Conservation (phyloP, 2,797 vertebrate genomes). For the Cynodonichthys magdalenae region DNA sequence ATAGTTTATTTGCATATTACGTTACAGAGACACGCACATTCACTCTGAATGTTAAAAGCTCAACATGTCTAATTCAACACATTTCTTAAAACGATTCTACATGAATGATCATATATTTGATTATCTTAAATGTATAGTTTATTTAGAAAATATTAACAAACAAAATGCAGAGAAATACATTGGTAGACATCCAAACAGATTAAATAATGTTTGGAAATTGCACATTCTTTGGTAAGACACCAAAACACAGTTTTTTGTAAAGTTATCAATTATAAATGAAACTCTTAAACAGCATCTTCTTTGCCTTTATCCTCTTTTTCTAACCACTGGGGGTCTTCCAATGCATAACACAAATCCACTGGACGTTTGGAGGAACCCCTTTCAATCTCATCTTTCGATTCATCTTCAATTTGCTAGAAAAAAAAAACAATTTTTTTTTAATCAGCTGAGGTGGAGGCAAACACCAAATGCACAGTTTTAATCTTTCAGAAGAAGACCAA, state of each 20-base stretch:
- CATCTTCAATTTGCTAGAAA: constrained; percentile 38
- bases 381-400: background rate
- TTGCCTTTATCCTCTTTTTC: constrained; percentile 24
- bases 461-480: background rate
- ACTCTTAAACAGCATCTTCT: background rate
- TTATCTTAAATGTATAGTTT: too few species aligned
- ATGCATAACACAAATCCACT: constrained; percentile 63
- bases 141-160: background rate
- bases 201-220: background rate
- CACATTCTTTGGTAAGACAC: background rate
- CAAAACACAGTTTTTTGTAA: background rate
- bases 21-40: too few species aligned
- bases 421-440: background rate
- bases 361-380: fast-evolving
- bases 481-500: too few species aligned
- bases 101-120: too few species aligned
- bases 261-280: background rate
- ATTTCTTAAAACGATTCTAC: too few species aligned
- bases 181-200: background rate
- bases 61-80: too few species aligned
- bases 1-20: too few species aligned
- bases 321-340: constrained; percentile 68
- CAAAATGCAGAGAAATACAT: background rate
- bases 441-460: background rate
- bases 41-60: too few species aligned